Percentiles rank a stretch among this genome's conserved stretches.
These are phyloP conservation scores for Digitonthophagus gazella DNA, from an alignment of 2,888 invertebrate species.

Conservation along the genomic window DNA sequence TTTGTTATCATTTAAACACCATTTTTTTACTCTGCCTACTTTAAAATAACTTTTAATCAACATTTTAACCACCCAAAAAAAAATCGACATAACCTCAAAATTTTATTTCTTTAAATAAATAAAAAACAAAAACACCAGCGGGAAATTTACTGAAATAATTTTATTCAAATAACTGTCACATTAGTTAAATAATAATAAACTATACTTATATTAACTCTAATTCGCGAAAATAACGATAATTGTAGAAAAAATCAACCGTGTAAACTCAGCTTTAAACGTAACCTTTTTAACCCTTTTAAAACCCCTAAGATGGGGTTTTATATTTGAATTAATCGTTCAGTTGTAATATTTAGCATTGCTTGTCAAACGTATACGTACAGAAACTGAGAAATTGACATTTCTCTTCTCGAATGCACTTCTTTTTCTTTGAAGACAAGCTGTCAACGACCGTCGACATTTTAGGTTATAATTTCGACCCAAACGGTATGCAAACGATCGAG, in stretches of 20 bases:
- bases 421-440: slow-evolving; percentile 27
- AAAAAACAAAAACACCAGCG: too few relatives aligned
- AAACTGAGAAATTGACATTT: slow-evolving; percentile 28
- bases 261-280: background rate
- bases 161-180: background rate
- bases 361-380: slow-evolving; percentile 17
- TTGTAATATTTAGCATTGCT: slow-evolving; percentile 4
- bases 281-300: too few relatives aligned
- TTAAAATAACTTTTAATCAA: background rate
- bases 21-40: slow-evolving; percentile 28
- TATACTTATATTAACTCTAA: too few relatives aligned
- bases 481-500: background rate
- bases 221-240: background rate
- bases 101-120: too few relatives aligned
- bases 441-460: slow-evolving; percentile 28
- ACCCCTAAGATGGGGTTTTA: too few relatives aligned
- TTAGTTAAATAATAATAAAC: background rate
- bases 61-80: too few relatives aligned
- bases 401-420: slow-evolving; percentile 26
- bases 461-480: slow-evolving; percentile 24
- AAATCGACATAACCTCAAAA: too few relatives aligned
- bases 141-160: too few relatives aligned
- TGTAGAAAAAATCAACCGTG: background rate
- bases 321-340: background rate
- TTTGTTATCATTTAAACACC: slow-evolving; percentile 22